These are phyloP conservation scores for Scotopteryx bipunctaria DNA, from an alignment of 2,888 invertebrate species.

Conservation along the genomic window DNA sequence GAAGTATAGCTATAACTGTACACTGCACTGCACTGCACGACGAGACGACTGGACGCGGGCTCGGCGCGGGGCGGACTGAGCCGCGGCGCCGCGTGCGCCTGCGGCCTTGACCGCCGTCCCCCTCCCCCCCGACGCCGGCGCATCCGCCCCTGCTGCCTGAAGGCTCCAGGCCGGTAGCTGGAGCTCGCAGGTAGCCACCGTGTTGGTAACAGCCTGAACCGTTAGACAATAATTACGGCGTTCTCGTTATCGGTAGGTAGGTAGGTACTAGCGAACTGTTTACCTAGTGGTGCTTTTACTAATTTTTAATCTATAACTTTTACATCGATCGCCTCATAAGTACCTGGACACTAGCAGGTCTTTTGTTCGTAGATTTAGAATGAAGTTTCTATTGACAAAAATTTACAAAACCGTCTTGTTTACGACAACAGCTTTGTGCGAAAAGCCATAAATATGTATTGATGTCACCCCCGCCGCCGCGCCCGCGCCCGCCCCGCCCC, in stretches of 20 bases:
- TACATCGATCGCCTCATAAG: not conserved
- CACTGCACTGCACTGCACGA: constrained; percentile 48
- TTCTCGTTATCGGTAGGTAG: not conserved
- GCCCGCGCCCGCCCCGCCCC: not conserved
- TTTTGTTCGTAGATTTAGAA: not conserved
- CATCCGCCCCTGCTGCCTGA: constrained; percentile 15
- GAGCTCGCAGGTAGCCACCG: constrained; percentile 9
- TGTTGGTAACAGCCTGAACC: not conserved
- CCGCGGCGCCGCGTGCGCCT: constrained; percentile 45
- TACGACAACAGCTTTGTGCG: constrained; percentile 10
- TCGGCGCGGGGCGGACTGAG: constrained; percentile 32
- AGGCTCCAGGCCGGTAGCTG: constrained; percentile 11
- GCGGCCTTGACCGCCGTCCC: constrained; percentile 71
- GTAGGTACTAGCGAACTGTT: no score
- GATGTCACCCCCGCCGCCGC: not conserved
- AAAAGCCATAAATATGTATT: constrained; percentile 16
- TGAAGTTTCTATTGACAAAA: constrained; percentile 8
- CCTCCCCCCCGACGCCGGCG: constrained; percentile 18
- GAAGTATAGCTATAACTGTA: constrained; percentile 60
- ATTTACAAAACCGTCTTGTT: not conserved
- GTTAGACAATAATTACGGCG: no score
- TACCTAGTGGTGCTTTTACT: no score
- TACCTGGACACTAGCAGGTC: not conserved
- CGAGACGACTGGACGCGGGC: constrained; percentile 33
- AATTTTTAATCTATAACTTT: not conserved